phyloP scores from a whole-genome alignment of 2,797 vertebrate genomes.

The Amblyopsis hoosieri region DNA sequence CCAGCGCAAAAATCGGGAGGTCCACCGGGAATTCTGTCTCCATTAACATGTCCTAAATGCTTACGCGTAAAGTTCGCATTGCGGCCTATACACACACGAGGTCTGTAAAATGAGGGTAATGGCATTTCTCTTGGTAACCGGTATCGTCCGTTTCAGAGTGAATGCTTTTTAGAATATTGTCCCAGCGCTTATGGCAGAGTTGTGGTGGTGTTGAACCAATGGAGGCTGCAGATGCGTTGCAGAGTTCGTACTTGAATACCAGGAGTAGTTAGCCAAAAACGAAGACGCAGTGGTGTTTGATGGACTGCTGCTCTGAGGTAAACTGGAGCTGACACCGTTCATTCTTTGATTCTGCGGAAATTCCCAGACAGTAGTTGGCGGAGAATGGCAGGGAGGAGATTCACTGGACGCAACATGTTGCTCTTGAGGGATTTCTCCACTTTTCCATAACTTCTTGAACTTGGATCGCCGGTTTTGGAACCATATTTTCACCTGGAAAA shows the following conservation, averaged over 20 bases:
- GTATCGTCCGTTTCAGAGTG: conserved; percentile 63
- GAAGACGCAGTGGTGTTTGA: conserved; percentile 81
- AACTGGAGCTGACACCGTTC: conserved; percentile 75
- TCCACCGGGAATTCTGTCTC: conserved; percentile 53
- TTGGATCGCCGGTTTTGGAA: conserved; percentile 98
- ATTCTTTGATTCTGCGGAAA: conserved; percentile 87
- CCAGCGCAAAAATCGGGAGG: conserved; percentile 36
- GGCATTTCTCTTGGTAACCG: conserved; percentile 53
- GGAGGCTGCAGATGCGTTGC: conserved; percentile 82
- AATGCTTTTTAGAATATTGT: conserved; percentile 85
- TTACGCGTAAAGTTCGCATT: conserved; percentile 43
- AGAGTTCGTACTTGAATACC: conserved; percentile 88
- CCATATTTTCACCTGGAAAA: conserved; percentile 93
- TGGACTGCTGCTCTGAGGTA: conserved; percentile 84
- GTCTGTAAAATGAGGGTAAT: conserved; percentile 57
- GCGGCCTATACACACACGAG: conserved; percentile 35
- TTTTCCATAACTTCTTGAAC: conserved; percentile 99
- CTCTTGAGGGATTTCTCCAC: conserved; percentile 89
- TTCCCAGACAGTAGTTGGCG: conserved; percentile 88
- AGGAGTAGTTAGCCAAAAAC: conserved; percentile 93
- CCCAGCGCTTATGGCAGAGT: conserved; percentile 84
- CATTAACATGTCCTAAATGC: conserved; percentile 38
- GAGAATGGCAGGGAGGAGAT: conserved; percentile 86
- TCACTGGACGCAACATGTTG: conserved; percentile 83
- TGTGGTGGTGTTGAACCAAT: conserved; percentile 85